Evolutionary conservation across 2,888 invertebrate species (phyloP).

Genomic region (Pristionchus arcanus): DNA sequence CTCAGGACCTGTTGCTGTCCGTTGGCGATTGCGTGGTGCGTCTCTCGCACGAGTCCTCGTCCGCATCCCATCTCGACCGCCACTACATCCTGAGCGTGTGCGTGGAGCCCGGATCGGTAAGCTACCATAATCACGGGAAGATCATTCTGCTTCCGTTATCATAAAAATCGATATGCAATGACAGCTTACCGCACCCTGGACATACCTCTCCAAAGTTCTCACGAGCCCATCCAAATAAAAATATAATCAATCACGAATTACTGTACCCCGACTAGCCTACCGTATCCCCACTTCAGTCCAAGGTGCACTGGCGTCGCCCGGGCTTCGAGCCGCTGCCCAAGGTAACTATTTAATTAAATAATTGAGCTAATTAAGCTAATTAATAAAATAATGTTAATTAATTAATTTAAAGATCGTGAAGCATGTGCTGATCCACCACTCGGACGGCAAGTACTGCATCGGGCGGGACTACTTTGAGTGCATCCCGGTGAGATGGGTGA

Average conservation of each 20-base stretch:
- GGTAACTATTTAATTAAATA: not conserved
- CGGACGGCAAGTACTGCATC: not conserved
- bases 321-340: constrained; percentile 26
- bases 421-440: not conserved
- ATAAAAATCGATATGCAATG: too few species aligned
- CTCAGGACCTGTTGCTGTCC: not conserved
- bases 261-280: too few species aligned
- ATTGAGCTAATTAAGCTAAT: not conserved
- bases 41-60: not conserved
- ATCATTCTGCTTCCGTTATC: too few species aligned
- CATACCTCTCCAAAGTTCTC: too few species aligned
- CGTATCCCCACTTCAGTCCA: not conserved
- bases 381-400: not conserved
- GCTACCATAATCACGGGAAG: not conserved
- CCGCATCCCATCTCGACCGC: not conserved
- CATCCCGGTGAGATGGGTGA: constrained; percentile 1
- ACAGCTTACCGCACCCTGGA: too few species aligned
- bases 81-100: constrained; percentile 10
- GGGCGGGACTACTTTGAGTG: not conserved
- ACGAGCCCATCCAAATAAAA: too few species aligned
- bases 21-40: not conserved
- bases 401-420: not conserved
- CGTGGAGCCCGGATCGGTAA: constrained; percentile 11
- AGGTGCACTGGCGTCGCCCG: constrained; percentile 2
- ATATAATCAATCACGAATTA: too few species aligned